A percentile compares a stretch with the other conserved stretches of the same genome.
Evolutionary conservation across 1,140 invertebrate species (phyloP).

Genomic region (Polypedilum vanderplanki): DNA sequence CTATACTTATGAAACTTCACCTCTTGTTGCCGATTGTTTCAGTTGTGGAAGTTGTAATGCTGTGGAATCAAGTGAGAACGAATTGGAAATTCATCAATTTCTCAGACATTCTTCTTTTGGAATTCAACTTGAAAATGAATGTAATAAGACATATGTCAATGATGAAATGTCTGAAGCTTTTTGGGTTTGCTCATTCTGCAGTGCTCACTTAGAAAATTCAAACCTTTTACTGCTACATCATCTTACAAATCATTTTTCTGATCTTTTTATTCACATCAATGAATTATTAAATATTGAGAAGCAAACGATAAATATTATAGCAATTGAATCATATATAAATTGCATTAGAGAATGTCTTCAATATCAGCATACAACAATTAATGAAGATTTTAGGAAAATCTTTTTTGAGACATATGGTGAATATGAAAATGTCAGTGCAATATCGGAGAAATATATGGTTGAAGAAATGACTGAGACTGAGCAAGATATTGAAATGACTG

Average conservation of each 20-base stretch:
- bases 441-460: background rate
- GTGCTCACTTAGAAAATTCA: background rate
- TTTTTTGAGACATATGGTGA: background rate
- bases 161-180: background rate
- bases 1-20: background rate
- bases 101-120: background rate
- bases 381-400: background rate
- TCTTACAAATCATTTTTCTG: background rate
- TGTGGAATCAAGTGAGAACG: background rate
- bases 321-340: background rate
- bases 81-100: background rate
- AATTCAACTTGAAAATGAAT: background rate
- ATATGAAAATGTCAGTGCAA: background rate
- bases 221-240: background rate
- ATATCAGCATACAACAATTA: background rate
- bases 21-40: background rate
- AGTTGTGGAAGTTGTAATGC: background rate
- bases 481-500: background rate
- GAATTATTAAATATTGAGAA: background rate
- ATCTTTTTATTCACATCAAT: background rate
- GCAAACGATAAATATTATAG: background rate
- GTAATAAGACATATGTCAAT: background rate
- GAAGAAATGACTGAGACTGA: background rate
- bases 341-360: background rate
- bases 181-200: background rate